These are phyloP conservation scores for Eilema griseolum DNA, from an alignment of 2,888 invertebrate genomes.

Conservation along the genomic window DNA sequence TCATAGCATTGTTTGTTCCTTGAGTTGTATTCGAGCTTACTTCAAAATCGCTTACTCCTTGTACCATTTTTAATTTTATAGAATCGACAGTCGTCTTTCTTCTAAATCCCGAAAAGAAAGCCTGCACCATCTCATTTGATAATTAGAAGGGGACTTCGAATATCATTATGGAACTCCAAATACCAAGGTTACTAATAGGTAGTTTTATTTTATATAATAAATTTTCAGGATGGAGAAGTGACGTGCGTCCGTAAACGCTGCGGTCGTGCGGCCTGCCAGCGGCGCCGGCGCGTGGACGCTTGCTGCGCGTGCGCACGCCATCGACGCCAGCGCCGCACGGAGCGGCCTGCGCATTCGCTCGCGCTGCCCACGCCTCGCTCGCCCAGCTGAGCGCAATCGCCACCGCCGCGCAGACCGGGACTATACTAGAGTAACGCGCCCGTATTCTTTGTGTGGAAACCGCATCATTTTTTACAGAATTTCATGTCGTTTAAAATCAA, in stretches of 20 bases:
- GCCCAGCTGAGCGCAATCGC: slow-evolving; percentile 67
- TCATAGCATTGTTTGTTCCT: too few relatives aligned
- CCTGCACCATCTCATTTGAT: too few relatives aligned
- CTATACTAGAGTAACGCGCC: slow-evolving; percentile 29
- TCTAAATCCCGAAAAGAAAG: too few relatives aligned
- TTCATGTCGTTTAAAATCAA: neutral
- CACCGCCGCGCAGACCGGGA: slow-evolving; percentile 29
- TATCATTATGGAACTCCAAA: too few relatives aligned
- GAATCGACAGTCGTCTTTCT: too few relatives aligned
- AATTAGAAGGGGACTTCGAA: too few relatives aligned
- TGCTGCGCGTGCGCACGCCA: slow-evolving; percentile 88
- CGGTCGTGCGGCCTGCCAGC: slow-evolving; percentile 90
- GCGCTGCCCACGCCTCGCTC: slow-evolving; percentile 42
- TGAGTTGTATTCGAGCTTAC: too few relatives aligned
- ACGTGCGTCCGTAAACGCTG: slow-evolving; percentile 94
- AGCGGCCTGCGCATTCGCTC: slow-evolving; percentile 59
- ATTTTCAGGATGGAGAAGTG: slow-evolving; percentile 91
- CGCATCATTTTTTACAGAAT: neutral
- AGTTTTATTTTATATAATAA: too few relatives aligned
- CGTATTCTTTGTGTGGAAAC: slow-evolving; percentile 28
- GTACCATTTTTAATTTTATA: too few relatives aligned
- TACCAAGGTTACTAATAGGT: too few relatives aligned
- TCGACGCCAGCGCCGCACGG: slow-evolving; percentile 77
- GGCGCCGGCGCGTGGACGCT: slow-evolving; percentile 84
- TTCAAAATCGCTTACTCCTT: too few relatives aligned